These are phyloP conservation scores for Yponomeuta malinellus DNA, from an alignment of 2,888 invertebrate genomes.

Conservation along the genomic window DNA sequence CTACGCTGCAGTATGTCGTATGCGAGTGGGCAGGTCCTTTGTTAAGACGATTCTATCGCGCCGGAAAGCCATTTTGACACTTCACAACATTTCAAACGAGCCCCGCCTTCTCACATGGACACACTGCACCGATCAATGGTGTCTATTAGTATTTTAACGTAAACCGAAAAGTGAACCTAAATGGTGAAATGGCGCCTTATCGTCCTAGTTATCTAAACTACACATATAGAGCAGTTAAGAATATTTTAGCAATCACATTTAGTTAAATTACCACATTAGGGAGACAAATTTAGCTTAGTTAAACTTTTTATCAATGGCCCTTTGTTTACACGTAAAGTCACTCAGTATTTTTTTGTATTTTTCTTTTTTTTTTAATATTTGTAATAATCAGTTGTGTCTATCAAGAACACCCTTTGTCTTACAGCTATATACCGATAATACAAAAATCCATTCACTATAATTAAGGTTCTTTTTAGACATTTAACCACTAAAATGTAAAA, in stretches of 20 bases:
- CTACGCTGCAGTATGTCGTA: neutral
- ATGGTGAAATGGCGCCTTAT: constrained; percentile 50
- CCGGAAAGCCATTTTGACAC: neutral
- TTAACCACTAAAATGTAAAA: constrained; percentile 75
- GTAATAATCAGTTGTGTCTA: constrained; percentile 72
- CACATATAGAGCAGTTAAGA: constrained; percentile 66
- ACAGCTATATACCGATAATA: constrained; percentile 75
- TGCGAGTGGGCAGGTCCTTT: neutral
- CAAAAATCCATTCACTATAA: constrained; percentile 75
- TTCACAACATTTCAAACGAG: constrained; percentile 1
- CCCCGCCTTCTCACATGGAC: neutral
- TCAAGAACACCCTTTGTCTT: constrained; percentile 72
- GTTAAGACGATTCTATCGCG: neutral
- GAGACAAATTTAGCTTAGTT: constrained; percentile 69
- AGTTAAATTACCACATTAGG: constrained; percentile 68
- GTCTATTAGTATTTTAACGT: neutral
- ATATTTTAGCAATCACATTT: constrained; percentile 73
- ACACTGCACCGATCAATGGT: neutral
- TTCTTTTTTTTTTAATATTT: constrained; percentile 37
- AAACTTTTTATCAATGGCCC: constrained; percentile 75
- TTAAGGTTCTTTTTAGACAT: constrained; percentile 73
- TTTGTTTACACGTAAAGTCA: constrained; percentile 76
- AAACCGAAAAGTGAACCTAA: constrained; percentile 32
- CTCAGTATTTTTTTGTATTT: constrained; percentile 61
- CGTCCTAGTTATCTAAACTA: constrained; percentile 55